Evolutionary conservation across 2,888 invertebrate genomes (phyloP), one percentile per base, ranked within the genome.

Genomic region (Chymomyza procnemis): DNA sequence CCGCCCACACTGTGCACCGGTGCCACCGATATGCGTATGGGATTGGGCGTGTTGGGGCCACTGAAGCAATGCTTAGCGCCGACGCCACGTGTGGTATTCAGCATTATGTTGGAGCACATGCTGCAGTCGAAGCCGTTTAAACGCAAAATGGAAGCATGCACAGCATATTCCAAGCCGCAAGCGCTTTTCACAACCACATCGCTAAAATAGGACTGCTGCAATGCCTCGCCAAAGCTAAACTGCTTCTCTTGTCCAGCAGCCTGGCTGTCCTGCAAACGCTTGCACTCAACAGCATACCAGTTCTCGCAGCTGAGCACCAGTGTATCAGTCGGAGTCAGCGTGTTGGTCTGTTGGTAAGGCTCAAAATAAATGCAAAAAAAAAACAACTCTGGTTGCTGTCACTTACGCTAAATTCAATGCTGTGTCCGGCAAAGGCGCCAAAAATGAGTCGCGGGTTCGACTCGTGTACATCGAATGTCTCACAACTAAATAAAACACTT

Each of bases 161-260:
- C 91, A 62, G 92, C 90, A 81, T 92, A 93, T 92, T 93, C 87
- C 65, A 83, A 59, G 21, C 87, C 88, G 65, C 88, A 82, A 12
- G 84, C 85, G 70, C 90, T 89, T 74, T 88, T 90, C 1, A 90
- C 87, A 50, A 88, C 66, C 52, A 90, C 89, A 90, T 94, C 94
- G 68, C 93, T 93, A 84, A 94, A 94, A 87, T 93, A 94, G 0
- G 93, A 93, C 76, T 94, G 93, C 74, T 93, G 93, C 61, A 94
- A 90, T 46, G 94, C 94, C 64, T 93, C 92, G n/a, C 93, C 89
- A 69, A 94, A 92, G n/a, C 93, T 93, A 87, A 93, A 94, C 8
- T 93, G 93, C 50, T 92, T 91, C 78, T 93, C 93, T 68, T 91
- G 89, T 1, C 91, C 90, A 50, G 90, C 91, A 1, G 90, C 89